These are phyloP conservation scores for Diarsia dahlii DNA, from an alignment of 2,888 invertebrate species.

Conservation along the genomic window DNA sequence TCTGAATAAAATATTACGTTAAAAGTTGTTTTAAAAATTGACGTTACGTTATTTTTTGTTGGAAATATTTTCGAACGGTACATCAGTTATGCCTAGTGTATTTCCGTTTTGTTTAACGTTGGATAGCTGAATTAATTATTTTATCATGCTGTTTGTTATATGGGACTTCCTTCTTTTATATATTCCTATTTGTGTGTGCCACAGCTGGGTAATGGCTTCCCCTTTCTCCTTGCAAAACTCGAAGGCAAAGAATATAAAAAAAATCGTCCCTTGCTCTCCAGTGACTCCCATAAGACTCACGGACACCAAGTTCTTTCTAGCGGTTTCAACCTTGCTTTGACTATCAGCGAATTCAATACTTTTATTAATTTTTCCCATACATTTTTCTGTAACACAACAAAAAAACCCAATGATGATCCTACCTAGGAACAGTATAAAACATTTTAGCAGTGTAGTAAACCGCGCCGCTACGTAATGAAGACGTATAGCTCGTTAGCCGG, in stretches of 20 bases:
- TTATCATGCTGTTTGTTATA: not conserved
- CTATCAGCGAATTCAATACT: not conserved
- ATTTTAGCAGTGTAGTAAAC: constrained; percentile 66
- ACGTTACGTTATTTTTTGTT: not conserved
- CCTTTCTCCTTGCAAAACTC: too few relatives aligned
- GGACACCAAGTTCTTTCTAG: not conserved
- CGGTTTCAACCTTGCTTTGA: not conserved
- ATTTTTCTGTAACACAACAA: not conserved
- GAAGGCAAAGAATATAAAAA: not conserved
- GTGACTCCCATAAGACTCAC: too few relatives aligned
- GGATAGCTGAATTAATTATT: not conserved
- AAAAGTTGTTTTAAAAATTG: constrained; percentile 39
- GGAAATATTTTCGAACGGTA: not conserved
- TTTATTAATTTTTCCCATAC: not conserved
- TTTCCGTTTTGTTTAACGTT: not conserved
- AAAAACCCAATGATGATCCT: not conserved
- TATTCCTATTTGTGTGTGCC: too few relatives aligned
- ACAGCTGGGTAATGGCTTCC: too few relatives aligned
- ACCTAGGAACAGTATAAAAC: constrained; percentile 61
- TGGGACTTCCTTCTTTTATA: not conserved
- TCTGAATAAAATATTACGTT: constrained; percentile 45
- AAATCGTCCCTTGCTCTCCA: too few relatives aligned
- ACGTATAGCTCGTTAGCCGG: constrained; percentile 63
- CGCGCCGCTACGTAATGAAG: constrained; percentile 64
- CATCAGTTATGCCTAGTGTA: not conserved